A percentile compares a stretch with the other conserved stretches of the same genome.
These are phyloP conservation scores for Beris chalybata DNA, from an alignment of 2,888 invertebrate genomes.

Conservation along the genomic window DNA sequence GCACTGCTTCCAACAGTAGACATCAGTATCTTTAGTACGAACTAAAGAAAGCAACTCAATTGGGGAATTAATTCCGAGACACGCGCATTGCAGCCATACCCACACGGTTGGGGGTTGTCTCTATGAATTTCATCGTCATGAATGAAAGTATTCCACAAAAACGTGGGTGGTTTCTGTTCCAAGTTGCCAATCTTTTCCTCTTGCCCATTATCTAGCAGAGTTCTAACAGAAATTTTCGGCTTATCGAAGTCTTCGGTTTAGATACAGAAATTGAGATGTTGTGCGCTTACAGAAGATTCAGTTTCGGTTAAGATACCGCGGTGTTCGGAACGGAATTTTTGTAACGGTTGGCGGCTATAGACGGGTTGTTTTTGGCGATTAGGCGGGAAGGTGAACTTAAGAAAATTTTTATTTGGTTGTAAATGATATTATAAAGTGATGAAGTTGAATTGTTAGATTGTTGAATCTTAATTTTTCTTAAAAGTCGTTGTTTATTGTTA, in stretches of 20 bases:
- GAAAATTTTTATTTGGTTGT: neutral
- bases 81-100: conserved; percentile 11
- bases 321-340: conserved; percentile 10
- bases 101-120: conserved; percentile 24
- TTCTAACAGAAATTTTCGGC: conserved; percentile 9
- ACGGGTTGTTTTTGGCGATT: neutral
- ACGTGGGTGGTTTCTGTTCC: conserved; percentile 9
- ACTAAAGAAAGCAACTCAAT: neutral
- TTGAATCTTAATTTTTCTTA: neutral
- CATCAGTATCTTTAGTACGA: too few relatives aligned
- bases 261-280: conserved; percentile 17
- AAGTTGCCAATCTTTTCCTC: neutral
- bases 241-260: conserved; percentile 1
- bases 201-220: neutral
- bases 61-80: conserved; percentile 20
- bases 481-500: neutral
- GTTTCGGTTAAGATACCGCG: conserved; percentile 26
- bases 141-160: conserved; percentile 24
- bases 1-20: neutral
- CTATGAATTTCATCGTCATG: conserved; percentile 6
- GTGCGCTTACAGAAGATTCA: conserved; percentile 9
- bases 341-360: neutral
- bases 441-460: neutral
- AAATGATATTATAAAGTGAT: neutral
- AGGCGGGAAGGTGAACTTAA: conserved; percentile 8